Evolutionary conservation across 2,888 invertebrate genomes (phyloP).

Genomic region (Hoplodrina blanda): DNA sequence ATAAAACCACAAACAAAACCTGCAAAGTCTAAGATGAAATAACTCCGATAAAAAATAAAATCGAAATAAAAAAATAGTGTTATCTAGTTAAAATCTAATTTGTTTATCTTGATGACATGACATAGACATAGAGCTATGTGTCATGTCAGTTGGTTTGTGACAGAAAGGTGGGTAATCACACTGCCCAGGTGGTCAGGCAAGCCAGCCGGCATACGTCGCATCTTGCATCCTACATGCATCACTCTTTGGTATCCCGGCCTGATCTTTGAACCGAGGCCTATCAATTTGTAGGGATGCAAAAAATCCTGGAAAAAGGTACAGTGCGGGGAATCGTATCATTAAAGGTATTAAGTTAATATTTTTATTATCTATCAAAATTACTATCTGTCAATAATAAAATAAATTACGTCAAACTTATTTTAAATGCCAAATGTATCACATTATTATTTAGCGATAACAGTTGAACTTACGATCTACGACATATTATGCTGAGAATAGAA

Average conservation of each 20-base stretch:
- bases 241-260: slow-evolving; percentile 57
- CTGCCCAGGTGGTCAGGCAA: slow-evolving; percentile 77
- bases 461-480: too few relatives aligned
- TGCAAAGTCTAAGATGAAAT: neutral
- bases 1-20: neutral
- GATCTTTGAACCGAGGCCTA: slow-evolving; percentile 75
- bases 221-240: slow-evolving; percentile 63
- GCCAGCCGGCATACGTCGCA: slow-evolving; percentile 69
- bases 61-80: neutral
- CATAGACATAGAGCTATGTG: slow-evolving; percentile 51
- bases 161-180: slow-evolving; percentile 68
- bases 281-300: slow-evolving; percentile 51
- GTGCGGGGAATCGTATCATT: neutral
- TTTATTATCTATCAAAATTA: too few relatives aligned
- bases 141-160: slow-evolving; percentile 45
- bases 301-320: neutral
- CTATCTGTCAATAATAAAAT: too few relatives aligned
- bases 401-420: too few relatives aligned
- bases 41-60: slow-evolving; percentile 11
- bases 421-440: too few relatives aligned
- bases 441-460: too few relatives aligned
- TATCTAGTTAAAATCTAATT: slow-evolving; percentile 23
- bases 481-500: too few relatives aligned
- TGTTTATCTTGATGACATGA: slow-evolving; percentile 52
- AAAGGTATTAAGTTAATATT: slow-evolving; percentile 19